phyloP scores from a whole-genome alignment of 2,888 invertebrate genomes.

The Volucella zonaria region DNA sequence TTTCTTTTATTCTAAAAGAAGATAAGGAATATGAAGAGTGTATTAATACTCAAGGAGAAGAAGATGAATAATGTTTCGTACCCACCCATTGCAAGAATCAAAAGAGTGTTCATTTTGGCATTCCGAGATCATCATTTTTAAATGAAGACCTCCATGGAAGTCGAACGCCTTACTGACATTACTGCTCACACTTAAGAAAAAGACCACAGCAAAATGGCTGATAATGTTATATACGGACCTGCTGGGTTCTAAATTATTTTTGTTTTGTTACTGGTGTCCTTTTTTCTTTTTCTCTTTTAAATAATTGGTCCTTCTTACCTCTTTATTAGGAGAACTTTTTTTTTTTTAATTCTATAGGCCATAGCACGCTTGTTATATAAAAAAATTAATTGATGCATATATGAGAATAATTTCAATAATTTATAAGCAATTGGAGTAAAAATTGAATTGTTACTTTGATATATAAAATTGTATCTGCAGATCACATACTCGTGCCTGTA shows the following conservation, averaged over 20 bases:
- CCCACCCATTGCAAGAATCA: constrained; percentile 51
- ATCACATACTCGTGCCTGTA: background rate
- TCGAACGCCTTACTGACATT: constrained; percentile 71
- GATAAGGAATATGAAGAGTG: constrained; percentile 23
- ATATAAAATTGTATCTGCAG: no score
- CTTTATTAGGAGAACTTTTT: no score
- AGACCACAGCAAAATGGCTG: constrained; percentile 53
- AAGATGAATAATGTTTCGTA: constrained; percentile 34
- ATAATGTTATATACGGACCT: constrained; percentile 44
- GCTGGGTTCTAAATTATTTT: constrained; percentile 63
- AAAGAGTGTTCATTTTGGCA: constrained; percentile 44
- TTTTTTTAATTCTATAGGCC: no score
- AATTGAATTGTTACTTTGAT: no score
- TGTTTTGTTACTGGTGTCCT: constrained; percentile 5
- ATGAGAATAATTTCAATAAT: no score
- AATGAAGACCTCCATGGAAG: constrained; percentile 72
- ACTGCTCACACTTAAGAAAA: constrained; percentile 67
- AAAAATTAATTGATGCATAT: background rate
- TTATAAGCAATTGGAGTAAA: no score
- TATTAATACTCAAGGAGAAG: constrained; percentile 12
- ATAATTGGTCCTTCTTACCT: background rate
- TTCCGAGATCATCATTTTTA: constrained; percentile 62
- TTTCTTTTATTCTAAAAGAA: background rate
- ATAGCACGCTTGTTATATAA: background rate
- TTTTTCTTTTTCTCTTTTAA: background rate